Evolutionary conservation across 1,140 invertebrate genomes (phyloP).

Genomic region (Tyrophagus putrescentiae): DNA sequence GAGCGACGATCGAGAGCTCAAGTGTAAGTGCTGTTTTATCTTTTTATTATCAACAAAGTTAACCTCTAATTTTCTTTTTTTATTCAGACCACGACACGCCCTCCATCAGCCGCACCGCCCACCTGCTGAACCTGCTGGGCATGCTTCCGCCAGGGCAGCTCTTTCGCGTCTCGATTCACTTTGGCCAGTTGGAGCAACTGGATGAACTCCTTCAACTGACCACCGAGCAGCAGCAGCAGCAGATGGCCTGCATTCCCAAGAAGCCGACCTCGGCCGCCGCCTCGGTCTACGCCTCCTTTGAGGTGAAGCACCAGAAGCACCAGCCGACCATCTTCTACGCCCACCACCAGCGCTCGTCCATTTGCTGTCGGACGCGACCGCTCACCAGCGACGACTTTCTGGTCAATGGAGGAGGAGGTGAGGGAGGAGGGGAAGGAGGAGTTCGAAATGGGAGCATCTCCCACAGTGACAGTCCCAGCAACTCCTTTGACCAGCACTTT

Average conservation of each 20-base stretch:
- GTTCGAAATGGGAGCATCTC: too few relatives aligned
- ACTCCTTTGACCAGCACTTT: not conserved
- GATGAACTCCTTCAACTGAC: not conserved
- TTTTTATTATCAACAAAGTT: not conserved
- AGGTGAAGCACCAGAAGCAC: slow-evolving; percentile 1
- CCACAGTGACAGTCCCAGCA: not conserved
- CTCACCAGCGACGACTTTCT: not conserved
- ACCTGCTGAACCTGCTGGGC: not conserved
- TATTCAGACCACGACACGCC: not conserved
- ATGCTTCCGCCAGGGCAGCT: not conserved
- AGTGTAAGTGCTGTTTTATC: not conserved
- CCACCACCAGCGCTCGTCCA: not conserved
- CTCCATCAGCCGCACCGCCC: not conserved
- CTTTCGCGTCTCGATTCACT: slow-evolving; percentile 5
- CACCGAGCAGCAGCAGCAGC: not conserved
- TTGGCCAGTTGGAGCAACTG: not conserved
- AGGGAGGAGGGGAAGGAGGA: too few relatives aligned
- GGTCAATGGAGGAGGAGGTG: too few relatives aligned
- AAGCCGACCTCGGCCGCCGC: not conserved
- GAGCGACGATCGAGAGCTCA: not conserved
- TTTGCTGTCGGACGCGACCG: not conserved
- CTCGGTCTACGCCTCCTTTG: not conserved
- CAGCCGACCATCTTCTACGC: not conserved
- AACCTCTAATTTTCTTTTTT: not conserved
- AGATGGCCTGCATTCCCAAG: not conserved